Base-by-base conservation (phyloP, 1,140 invertebrate species). In the Cherax destructor region DNA sequence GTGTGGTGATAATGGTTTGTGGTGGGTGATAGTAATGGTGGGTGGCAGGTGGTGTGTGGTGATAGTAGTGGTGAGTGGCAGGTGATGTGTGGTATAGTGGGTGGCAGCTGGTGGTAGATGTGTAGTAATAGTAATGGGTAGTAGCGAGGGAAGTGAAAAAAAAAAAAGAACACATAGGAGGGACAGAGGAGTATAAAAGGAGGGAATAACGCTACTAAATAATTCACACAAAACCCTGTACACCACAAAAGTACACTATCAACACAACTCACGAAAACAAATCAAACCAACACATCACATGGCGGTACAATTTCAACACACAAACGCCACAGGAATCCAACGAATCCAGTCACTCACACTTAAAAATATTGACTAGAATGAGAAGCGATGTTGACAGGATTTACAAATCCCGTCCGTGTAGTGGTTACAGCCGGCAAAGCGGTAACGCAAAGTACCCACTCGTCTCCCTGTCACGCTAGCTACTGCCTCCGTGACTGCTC, bases 351-450 rank as follows among this genome's bases (percentile, higher is more conserved):
- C 69, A 74, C 69, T 74, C 9, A 74, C 69, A 30, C 69, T 74
- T 74, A 74, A 74, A 9, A 74, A 30, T 74, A 74, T 30, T 74
- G 69, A 74, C 69, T 74, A 74, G 69, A 74, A 74, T 24, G 61
- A 74, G 24, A 74, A 30, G 21, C 6, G 69, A 30, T 30, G 69
- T 10, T 30, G 69, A 74, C 69, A 74, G 69, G 69, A 74, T 74
- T 30, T 9, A 21, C 9, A 74, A 30, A 30, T 74, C 69, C 69
- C 24, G 69, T 74, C 69, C 3, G 9, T 74, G 69, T 56, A 56
- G n/a, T 74, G 6, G n/a, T 74, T 24, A 74, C n/a, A 74, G 11
- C n/a, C 69, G 69, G 24, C 24, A n/a, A 7, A 65, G 61, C 24
- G 69, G n/a, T 74, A 24, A 74, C 69, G 69, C 21, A 21, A 24